phyloP scores from a whole-genome alignment of 2,797 vertebrate genomes.

The Delichon dasypus region DNA sequence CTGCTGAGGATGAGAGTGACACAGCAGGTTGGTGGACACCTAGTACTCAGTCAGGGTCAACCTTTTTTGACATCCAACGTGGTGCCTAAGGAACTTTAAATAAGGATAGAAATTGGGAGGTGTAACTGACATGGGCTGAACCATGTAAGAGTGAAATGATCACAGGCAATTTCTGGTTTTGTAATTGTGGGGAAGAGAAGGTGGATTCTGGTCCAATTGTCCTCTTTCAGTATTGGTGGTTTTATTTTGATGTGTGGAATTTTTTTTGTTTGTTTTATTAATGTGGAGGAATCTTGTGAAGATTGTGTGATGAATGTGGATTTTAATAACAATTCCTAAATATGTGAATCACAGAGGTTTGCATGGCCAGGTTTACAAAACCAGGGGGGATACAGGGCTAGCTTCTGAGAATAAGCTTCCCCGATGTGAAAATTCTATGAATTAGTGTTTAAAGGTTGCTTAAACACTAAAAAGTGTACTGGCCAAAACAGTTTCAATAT shows the following conservation, averaged over 20 bases:
- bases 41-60: neutral
- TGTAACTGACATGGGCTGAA: neutral
- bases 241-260: neutral
- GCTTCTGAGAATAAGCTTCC: neutral
- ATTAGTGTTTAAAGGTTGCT: neutral
- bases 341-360: neutral
- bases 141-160: neutral
- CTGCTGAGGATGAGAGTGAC: neutral
- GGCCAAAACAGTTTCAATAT: neutral
- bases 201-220: neutral
- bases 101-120: neutral
- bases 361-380: neutral
- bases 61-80: neutral
- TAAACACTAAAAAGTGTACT: neutral
- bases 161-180: neutral
- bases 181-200: neutral
- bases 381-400: rapidly evolving
- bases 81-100: neutral
- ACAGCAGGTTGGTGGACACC: neutral
- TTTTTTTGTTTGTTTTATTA: neutral
- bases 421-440: rapidly evolving
- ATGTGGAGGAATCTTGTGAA: neutral
- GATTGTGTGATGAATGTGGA: neutral
- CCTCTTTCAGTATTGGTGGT: neutral
- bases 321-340: neutral